These are phyloP conservation scores for Sebastes matsubarae DNA, from an alignment of 2,797 vertebrate species.

Conservation along the genomic window DNA sequence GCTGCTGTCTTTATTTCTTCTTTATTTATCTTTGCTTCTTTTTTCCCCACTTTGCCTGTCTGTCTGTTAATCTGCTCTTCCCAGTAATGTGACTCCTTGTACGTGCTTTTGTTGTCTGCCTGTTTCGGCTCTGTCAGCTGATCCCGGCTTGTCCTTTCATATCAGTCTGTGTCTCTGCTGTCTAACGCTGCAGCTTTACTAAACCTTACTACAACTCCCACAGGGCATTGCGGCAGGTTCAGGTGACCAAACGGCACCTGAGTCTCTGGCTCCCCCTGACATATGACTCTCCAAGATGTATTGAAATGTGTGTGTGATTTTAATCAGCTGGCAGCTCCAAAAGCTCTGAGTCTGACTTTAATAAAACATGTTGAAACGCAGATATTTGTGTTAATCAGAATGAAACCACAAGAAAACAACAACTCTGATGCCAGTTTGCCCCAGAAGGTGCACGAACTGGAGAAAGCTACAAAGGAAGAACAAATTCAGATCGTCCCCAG, in stretches of 20 bases:
- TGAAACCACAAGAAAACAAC: conserved; percentile 21
- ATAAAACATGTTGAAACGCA: background rate
- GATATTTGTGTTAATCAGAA: conserved; percentile 14
- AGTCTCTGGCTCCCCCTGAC: conserved; percentile 58
- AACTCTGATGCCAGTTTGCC: background rate
- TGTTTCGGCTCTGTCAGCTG: conserved; percentile 25
- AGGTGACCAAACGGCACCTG: conserved; percentile 64
- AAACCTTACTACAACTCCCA: conserved; percentile 54
- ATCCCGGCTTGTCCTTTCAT: conserved; percentile 11
- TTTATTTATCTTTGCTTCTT: background rate
- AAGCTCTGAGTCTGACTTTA: background rate
- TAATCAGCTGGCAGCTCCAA: conserved; percentile 63
- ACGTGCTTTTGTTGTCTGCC: conserved; percentile 12
- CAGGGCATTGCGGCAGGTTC: conserved; percentile 62
- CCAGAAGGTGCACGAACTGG: background rate
- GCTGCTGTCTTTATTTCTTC: conserved; percentile 37
- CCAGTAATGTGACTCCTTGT: background rate
- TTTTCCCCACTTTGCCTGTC: conserved; percentile 6
- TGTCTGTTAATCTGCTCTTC: conserved; percentile 25
- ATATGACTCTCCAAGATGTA: conserved; percentile 22
- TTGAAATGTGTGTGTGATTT: conserved; percentile 16
- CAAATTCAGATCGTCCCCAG: background rate
- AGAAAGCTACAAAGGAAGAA: background rate
- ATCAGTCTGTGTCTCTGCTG: conserved; percentile 43
- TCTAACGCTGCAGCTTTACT: conserved; percentile 62